A percentile compares a stretch with the other conserved stretches of the same genome.
phyloP scores from a whole-genome alignment of 2,888 invertebrate species.

The Drosophila merina region DNA sequence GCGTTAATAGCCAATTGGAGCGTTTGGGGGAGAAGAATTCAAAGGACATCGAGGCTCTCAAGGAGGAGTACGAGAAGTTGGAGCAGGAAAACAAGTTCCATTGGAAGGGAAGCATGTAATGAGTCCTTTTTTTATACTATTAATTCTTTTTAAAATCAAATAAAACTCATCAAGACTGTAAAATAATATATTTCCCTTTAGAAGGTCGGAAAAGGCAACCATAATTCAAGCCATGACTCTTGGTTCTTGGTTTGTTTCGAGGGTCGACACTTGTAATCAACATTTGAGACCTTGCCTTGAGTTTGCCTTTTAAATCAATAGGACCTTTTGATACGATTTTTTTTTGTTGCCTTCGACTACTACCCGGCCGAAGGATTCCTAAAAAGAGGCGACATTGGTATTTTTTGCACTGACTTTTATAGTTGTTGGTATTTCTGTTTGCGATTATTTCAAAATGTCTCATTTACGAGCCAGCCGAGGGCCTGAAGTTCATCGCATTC shows the following conservation, averaged over 20 bases:
- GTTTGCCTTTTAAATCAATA: constrained; percentile 47
- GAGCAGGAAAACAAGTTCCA: constrained; percentile 68
- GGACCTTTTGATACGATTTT: constrained; percentile 42
- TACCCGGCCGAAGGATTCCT: constrained; percentile 53
- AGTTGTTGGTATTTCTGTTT: constrained; percentile 41
- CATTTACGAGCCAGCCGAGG: constrained; percentile 50
- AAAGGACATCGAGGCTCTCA: constrained; percentile 61
- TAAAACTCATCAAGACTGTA: background rate
- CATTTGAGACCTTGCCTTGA: constrained; percentile 46
- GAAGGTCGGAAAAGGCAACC: constrained; percentile 2
- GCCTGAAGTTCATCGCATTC: constrained; percentile 19
- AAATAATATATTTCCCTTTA: background rate
- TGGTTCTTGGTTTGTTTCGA: constrained; percentile 2
- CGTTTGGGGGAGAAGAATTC: constrained; percentile 72
- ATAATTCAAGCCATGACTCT: constrained; percentile 30
- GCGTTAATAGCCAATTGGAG: constrained; percentile 73
- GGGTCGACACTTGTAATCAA: constrained; percentile 42
- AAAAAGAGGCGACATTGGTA: constrained; percentile 65
- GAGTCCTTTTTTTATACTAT: too few species aligned
- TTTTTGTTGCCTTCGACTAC: constrained; percentile 34
- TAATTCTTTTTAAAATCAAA: too few species aligned
- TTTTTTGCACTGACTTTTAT: constrained; percentile 33
- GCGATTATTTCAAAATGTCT: constrained; percentile 63
- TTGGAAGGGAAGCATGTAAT: constrained; percentile 60
- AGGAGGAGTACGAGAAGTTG: constrained; percentile 56